These are phyloP conservation scores for Petromus typicus DNA, from an alignment of 2,113 vertebrate species.

Conservation along the genomic window DNA sequence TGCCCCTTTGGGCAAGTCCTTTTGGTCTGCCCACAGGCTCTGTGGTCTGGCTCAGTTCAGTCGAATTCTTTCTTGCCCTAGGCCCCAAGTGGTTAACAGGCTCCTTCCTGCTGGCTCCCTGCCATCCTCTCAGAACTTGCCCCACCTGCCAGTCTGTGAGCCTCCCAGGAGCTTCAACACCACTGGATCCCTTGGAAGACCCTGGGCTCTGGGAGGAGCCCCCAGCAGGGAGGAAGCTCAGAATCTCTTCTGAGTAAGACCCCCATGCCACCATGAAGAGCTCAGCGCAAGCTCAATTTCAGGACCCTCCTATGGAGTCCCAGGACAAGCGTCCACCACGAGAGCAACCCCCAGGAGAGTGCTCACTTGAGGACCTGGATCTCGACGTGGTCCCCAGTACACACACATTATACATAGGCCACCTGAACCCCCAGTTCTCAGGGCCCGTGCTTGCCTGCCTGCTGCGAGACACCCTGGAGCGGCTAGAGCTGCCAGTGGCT, in stretches of 20 bases:
- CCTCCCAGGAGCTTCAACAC: not conserved
- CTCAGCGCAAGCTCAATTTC: not conserved
- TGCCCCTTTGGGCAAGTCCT: not conserved
- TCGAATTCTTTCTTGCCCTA: not conserved
- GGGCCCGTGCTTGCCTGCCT: constrained; percentile 66
- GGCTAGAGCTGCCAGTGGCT: not conserved
- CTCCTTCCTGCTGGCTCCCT: constrained; percentile 9
- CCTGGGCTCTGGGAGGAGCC: not conserved
- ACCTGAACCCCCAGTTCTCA: constrained; percentile 80
- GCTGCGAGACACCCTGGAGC: constrained; percentile 78
- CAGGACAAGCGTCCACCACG: not conserved
- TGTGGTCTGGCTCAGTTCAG: not conserved
- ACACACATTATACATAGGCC: constrained; percentile 49
- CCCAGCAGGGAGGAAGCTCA: not conserved
- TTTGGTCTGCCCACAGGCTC: not conserved
- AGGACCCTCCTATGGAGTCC: not conserved
- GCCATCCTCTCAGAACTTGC: constrained; percentile 4
- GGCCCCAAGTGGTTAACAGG: not conserved
- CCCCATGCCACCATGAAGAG: constrained; percentile 62
- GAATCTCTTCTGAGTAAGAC: constrained; percentile 36
- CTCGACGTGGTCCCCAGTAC: not conserved
- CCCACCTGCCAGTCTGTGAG: constrained; percentile 27
- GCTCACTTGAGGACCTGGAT: not conserved
- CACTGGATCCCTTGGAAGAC: not conserved
- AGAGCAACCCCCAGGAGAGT: not conserved